Conservation (phyloP, 2,113 vertebrate species). For the Lota lota region DNA sequence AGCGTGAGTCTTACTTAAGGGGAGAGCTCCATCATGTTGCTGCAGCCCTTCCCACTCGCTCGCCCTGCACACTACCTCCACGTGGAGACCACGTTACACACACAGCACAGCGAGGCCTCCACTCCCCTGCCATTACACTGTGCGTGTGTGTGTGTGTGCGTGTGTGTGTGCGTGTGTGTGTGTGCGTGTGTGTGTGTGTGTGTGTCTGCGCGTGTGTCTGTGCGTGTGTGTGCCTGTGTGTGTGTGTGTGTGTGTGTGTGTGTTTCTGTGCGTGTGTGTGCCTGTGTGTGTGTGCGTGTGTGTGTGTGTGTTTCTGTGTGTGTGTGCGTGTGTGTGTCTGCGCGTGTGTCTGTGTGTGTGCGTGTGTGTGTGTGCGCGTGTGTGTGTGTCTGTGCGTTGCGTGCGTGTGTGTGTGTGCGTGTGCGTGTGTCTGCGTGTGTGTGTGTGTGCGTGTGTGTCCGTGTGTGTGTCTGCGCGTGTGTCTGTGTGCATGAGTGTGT, state of each 20-base stretch:
- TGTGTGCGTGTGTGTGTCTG: conserved; percentile 2
- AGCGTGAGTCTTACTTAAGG: conserved; percentile 54
- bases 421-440: too few relatives aligned
- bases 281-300: not conserved
- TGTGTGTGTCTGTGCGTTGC: too few relatives aligned
- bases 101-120: too few relatives aligned
- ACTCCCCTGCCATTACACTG: too few relatives aligned
- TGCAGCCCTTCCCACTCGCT: too few relatives aligned
- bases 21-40: conserved; percentile 16
- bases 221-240: not conserved
- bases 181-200: not conserved
- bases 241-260: conserved; percentile 5
- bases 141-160: too few relatives aligned
- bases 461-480: not conserved
- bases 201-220: not conserved
- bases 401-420: too few relatives aligned
- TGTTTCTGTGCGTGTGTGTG: not conserved
- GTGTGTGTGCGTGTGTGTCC: not conserved
- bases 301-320: not conserved
- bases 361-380: too few relatives aligned
- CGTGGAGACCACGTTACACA: too few relatives aligned
- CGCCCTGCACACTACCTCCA: too few relatives aligned
- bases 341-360: not conserved
- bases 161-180: not conserved
- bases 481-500: not conserved